phyloP scores from a whole-genome alignment of 2,113 vertebrate genomes.

The Rhinopithecus roxellana region DNA sequence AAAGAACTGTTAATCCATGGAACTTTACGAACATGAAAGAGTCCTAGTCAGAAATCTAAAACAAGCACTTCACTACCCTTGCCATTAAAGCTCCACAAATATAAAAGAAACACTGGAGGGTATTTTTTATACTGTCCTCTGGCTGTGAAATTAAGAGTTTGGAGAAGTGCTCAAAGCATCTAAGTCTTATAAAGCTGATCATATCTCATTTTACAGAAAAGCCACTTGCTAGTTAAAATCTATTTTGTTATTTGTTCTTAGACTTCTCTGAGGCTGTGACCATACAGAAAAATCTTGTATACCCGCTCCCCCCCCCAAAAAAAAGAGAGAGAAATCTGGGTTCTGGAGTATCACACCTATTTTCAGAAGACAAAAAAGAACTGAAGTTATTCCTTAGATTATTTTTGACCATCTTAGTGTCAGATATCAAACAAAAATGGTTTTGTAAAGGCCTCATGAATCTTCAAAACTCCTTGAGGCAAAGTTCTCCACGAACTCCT shows the following conservation, averaged over 20 bases:
- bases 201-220: not conserved
- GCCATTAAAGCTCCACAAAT: not conserved
- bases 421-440: not conserved
- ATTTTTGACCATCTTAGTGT: not conserved
- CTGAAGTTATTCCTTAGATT: not conserved
- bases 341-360: not conserved
- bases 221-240: not conserved
- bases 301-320: rapidly evolving
- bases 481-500: not conserved
- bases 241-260: slow-evolving; percentile 19
- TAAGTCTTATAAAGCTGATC: not conserved
- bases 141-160: slow-evolving; percentile 20
- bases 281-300: not conserved
- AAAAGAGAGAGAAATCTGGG: not conserved
- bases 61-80: not conserved
- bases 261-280: slow-evolving; percentile 25
- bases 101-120: not conserved
- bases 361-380: slow-evolving; percentile 7
- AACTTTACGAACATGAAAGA: not conserved
- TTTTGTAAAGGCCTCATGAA: not conserved
- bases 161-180: not conserved
- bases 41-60: slow-evolving; percentile 40
- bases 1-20: slow-evolving; percentile 47
- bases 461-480: not conserved
- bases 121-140: not conserved